Base-by-base conservation (phyloP, 1,140 invertebrate species). In the Drosophila takahashii region DNA sequence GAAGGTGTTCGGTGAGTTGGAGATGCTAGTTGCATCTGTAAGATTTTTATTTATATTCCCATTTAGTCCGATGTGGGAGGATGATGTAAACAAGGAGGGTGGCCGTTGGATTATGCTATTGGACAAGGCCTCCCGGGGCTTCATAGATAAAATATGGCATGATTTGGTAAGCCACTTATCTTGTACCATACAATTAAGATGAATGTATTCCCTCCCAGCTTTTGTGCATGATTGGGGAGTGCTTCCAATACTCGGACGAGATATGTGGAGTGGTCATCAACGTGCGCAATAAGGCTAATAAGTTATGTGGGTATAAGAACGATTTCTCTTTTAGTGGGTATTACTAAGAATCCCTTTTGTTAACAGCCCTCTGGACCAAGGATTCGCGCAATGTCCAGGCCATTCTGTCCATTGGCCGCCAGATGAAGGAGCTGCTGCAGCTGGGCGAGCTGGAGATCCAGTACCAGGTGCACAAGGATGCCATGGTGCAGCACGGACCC, bases 221-320 rank as follows among this genome's bases (percentile, higher is more conserved):
- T 64, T 94, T 99, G 73, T 98, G 97, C 92, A 94, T 99, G 92
- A 98, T 99, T 94, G 99, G 99, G 53, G 98, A 99, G 94, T 96
- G 97, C 57, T 99, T 99, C 93, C 97, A 98, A 67, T 94, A 96
- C 79, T 96, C 97, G 69, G 96, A 98, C 76, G 96, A 99, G 90
- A 95, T 99, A 65, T 98, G 97, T 94, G 98, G 98, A 48, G 98
- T 98, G 74, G 98, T 99, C 73, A 97, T 99, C 34, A 99, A 99
- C 93, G 94, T 99, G 72, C 95, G 98, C 93, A 92, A 93, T 65
- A 99, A 98, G 93, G 94, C 95, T 70, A 98, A 99, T 93, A 99
- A 99, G 95, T 95, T 99, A 64, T 89, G 91, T 92, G 69, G 80
- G 91, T 89, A 45, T 42, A 6, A 6, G 4, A 11, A 0, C 1